Evolutionary conservation across 2,797 vertebrate genomes (phyloP), one percentile per base, ranked within the genome.

Genomic region (Acropternis orthonyx): DNA sequence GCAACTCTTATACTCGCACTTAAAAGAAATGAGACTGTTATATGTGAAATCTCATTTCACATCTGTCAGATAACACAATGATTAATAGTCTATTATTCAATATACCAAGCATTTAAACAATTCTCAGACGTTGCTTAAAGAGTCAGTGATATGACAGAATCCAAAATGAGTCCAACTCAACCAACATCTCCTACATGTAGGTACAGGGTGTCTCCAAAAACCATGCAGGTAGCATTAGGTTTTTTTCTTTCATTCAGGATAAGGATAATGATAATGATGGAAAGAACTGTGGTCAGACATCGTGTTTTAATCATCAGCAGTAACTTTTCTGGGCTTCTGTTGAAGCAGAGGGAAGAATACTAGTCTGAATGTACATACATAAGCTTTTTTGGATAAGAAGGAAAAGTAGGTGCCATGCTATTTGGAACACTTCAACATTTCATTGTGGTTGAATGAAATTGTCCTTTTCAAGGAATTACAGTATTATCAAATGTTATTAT

Each of bases 401-500:
- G 37, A 78, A 28, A 86, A 94, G 49, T 13, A 83, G 23, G 15
- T 52, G 43, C 13, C 39, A 21, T 36, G 36, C 14, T 65, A 41
- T 85, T 75, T 77, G 36, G 20, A 85, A 79, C 34, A 78, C 24
- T 68, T 52, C 9, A 76, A 27, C 18, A 72, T 41, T 92, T 74
- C 41, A 10, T 1, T 58, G 46, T 72, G 36, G n/a, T 67, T 89
- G 65, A 94, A 80, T 77, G 81, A 85, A 94, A 96, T 7, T 34
- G 51, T n/a, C 12, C 88, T 90, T 96, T 87, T 85, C 58, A 85
- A 90, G 18, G 32, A 34, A 81, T 46, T 63, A 84, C 54, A 74
- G 22, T 71, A 83, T 89, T 95, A 92, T 59, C 51, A 89, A 78
- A 80, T 63, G 51, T 75, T 91, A 87, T 55, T 66, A 79, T 48